Percentiles rank a stretch among this genome's conserved stretches.
phyloP scores from a whole-genome alignment of 1,140 invertebrate genomes.

The Drosophila ironensis region DNA sequence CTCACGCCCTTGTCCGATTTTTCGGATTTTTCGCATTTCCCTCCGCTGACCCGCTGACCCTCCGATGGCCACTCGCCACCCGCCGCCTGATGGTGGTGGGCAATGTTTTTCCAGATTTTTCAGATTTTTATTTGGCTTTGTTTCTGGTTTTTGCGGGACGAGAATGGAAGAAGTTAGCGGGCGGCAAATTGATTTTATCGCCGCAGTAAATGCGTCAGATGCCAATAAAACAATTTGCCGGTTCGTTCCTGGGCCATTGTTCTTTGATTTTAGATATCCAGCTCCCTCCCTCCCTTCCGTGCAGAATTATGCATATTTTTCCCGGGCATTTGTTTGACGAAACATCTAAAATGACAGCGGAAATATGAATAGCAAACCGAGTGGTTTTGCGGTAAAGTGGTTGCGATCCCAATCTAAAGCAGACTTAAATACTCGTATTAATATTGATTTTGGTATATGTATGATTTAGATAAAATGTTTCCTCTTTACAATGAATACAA shows the following conservation, averaged over 20 bases:
- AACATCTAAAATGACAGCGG: too few relatives aligned
- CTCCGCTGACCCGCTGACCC: conserved; percentile 5
- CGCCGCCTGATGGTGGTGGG: conserved; percentile 2
- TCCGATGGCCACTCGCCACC: not conserved
- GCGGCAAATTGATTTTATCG: conserved; percentile 71
- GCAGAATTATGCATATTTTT: not conserved
- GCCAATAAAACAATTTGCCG: conserved; percentile 76
- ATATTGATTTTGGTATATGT: too few relatives aligned
- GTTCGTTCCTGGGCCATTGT: conserved; percentile 53
- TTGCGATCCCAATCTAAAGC: too few relatives aligned
- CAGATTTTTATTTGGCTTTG: not conserved
- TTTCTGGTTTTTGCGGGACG: not conserved
- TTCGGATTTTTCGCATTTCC: not conserved
- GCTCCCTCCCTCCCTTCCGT: not conserved
- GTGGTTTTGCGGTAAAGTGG: not conserved
- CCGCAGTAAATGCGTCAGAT: conserved; percentile 61
- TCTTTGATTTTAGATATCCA: not conserved
- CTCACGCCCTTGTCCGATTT: conserved; percentile 40
- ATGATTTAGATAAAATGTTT: too few relatives aligned
- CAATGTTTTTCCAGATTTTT: not conserved
- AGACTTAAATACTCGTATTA: too few relatives aligned
- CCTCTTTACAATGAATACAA: too few relatives aligned
- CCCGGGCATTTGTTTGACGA: not conserved
- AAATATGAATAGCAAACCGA: not conserved
- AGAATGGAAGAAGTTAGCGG: conserved; percentile 22